phyloP scores from a whole-genome alignment of 1,140 invertebrate species.

The Drosophila mauritiana region DNA sequence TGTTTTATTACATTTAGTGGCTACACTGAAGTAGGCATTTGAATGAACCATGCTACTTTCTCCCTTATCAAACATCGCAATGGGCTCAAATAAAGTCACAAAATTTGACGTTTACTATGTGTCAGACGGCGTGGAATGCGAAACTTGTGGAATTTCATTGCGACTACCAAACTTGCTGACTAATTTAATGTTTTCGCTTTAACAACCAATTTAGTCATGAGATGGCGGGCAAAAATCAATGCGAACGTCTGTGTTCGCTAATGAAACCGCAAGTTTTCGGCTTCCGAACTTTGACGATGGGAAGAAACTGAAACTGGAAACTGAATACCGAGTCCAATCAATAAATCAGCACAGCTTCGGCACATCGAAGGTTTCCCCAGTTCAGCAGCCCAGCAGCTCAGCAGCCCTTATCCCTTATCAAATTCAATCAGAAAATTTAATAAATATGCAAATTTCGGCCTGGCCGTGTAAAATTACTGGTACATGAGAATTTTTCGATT shows the following conservation, averaged over 20 bases:
- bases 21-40: not conserved
- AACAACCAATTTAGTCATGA: constrained; percentile 47
- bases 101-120: constrained; percentile 43
- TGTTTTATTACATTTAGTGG: constrained; percentile 1
- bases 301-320: not conserved
- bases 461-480: constrained; percentile 57
- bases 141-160: constrained; percentile 41
- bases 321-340: constrained; percentile 23
- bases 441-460: constrained; percentile 74
- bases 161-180: constrained; percentile 30
- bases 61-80: constrained; percentile 11
- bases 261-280: constrained; percentile 46
- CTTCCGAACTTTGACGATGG: constrained; percentile 21
- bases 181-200: constrained; percentile 54
- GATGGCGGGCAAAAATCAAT: constrained; percentile 34
- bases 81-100: constrained; percentile 19
- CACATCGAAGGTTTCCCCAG: constrained; percentile 2
- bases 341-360: constrained; percentile 30
- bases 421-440: constrained; percentile 79
- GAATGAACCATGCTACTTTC: not conserved
- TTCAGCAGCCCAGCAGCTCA: too few relatives aligned
- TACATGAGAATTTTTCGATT: constrained; percentile 63
- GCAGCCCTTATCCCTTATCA: constrained; percentile 39
- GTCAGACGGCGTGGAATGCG: constrained; percentile 16
- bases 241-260: constrained; percentile 35